Percentiles rank a stretch among this genome's conserved stretches.
These are phyloP conservation scores for Yasuhikotakia modesta DNA, from an alignment of 2,797 vertebrate genomes.

Conservation along the genomic window DNA sequence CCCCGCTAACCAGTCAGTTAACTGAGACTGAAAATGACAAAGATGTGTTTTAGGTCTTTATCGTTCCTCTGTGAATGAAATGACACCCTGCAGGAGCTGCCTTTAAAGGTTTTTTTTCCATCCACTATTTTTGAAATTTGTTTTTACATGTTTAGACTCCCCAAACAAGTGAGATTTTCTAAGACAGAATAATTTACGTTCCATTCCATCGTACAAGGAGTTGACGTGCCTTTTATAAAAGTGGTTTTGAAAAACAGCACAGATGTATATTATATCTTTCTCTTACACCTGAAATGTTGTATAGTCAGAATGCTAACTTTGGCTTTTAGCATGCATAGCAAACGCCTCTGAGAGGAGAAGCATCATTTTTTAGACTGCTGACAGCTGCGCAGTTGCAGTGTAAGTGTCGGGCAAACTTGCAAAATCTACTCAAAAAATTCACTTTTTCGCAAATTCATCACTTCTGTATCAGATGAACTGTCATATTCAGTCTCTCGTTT, in stretches of 20 bases:
- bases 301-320: constrained; percentile 20
- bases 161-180: constrained; percentile 9
- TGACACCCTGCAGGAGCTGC: not conserved
- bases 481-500: not conserved
- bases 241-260: constrained; percentile 1
- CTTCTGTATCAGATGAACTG: constrained; percentile 1
- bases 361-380: constrained; percentile 30
- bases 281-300: constrained; percentile 10
- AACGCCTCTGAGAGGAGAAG: not conserved
- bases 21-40: constrained; percentile 26
- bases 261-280: not conserved
- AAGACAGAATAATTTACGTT: constrained; percentile 23
- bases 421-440: constrained; percentile 19
- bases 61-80: constrained; percentile 39
- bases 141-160: constrained; percentile 12
- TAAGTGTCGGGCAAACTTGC: constrained; percentile 11
- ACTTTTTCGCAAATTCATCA: constrained; percentile 23
- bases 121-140: constrained; percentile 29
- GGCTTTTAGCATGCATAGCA: constrained; percentile 22
- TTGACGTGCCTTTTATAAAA: constrained; percentile 21
- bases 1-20: constrained; percentile 38
- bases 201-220: not conserved
- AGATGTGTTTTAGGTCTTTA: constrained; percentile 34
- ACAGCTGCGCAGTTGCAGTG: constrained; percentile 11
- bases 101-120: constrained; percentile 34